Percentiles rank a stretch among this genome's conserved stretches.
Evolutionary conservation across 2,797 vertebrate genomes (phyloP).

Genomic region (Sandelia bainsii): DNA sequence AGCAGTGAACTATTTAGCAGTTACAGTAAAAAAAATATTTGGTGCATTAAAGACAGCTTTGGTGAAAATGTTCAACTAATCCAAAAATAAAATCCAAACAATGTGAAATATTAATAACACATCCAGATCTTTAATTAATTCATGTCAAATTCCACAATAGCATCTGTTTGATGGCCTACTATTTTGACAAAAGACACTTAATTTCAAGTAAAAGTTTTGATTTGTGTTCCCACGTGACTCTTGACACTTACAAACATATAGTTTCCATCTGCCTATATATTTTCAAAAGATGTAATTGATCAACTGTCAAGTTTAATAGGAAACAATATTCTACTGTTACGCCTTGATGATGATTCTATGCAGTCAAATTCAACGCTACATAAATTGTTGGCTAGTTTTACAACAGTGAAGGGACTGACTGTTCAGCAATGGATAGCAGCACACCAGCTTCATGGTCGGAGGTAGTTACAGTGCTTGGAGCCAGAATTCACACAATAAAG

Average conservation of each 20-base stretch:
- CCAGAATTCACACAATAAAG: slow-evolving; percentile 21
- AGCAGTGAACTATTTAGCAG: background rate
- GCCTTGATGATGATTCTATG: background rate
- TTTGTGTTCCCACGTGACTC: slow-evolving; percentile 18
- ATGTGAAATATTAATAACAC: too few species aligned
- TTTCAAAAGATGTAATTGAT: slow-evolving; percentile 32
- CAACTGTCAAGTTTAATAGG: slow-evolving; percentile 26
- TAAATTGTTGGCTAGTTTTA: background rate
- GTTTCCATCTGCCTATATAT: slow-evolving; percentile 49
- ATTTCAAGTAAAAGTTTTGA: slow-evolving; percentile 1
- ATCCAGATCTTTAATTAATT: background rate
- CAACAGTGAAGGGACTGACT: background rate
- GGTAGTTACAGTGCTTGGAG: slow-evolving; percentile 6
- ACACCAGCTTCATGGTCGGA: background rate
- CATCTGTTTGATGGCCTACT: background rate
- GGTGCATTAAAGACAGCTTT: background rate
- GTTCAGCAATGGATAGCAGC: background rate
- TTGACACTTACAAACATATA: slow-evolving; percentile 47
- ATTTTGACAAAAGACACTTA: background rate
- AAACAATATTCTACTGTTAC: background rate
- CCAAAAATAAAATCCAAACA: background rate
- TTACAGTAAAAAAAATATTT: background rate
- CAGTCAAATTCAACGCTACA: background rate
- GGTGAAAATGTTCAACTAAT: background rate
- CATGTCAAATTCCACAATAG: background rate